These are phyloP conservation scores for Tetrax tetrax DNA, from an alignment of 2,113 vertebrate genomes.

Conservation along the genomic window DNA sequence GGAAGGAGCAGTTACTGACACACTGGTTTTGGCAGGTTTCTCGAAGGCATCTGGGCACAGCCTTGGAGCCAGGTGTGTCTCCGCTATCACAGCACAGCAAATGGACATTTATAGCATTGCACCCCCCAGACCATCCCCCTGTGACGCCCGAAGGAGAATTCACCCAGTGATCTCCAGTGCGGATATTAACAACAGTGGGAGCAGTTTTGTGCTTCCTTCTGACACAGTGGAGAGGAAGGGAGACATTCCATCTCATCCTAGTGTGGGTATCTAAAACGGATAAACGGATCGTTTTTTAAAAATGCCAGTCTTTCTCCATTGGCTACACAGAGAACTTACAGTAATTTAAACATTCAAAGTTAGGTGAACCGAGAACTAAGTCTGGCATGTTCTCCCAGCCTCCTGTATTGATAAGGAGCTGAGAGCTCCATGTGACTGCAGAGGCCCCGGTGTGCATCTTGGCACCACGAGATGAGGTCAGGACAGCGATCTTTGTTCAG, in stretches of 20 bases:
- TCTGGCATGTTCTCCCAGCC: not conserved
- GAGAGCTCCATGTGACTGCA: not conserved
- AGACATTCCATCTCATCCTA: too few relatives aligned
- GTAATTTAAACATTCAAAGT: not conserved
- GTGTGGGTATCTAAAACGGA: not conserved
- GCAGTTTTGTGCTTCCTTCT: not conserved
- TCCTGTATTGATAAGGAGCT: not conserved
- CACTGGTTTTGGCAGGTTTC: not conserved
- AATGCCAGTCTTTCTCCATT: not conserved
- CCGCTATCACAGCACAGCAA: not conserved
- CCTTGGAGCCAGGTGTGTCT: not conserved
- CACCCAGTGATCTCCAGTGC: not conserved
- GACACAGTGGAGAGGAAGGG: not conserved
- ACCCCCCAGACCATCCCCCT: not conserved
- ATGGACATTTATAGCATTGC: too few relatives aligned
- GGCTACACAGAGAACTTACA: not conserved
- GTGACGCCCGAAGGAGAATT: not conserved
- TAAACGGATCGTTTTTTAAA: not conserved
- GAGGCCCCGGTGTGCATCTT: not conserved
- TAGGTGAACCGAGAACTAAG: not conserved
- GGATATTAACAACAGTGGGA: not conserved
- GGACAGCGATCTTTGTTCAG: not conserved
- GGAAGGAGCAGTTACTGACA: not conserved
- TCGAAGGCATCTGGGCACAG: not conserved
- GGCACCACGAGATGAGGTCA: not conserved